phyloP scores from a whole-genome alignment of 2,797 vertebrate species.

The Huso huso region DNA sequence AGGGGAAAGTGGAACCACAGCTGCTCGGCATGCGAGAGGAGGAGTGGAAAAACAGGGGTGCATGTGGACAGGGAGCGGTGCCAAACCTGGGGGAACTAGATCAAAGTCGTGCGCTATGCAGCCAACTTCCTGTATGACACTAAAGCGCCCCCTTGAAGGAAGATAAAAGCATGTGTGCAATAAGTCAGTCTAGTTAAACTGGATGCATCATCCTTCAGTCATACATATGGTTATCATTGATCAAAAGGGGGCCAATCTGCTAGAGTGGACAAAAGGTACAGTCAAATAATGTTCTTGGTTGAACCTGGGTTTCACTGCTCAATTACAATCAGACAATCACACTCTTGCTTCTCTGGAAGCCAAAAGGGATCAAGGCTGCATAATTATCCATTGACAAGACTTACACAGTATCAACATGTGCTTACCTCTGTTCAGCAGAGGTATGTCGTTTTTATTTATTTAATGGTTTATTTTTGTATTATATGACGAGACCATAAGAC shows the following conservation, averaged over 20 bases:
- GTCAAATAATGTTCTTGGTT: background rate
- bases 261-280: background rate
- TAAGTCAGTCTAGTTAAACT: constrained; percentile 34
- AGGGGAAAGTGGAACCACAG: constrained; percentile 8
- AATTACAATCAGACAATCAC: background rate
- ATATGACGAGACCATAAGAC: constrained; percentile 25
- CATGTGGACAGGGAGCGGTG: constrained; percentile 15
- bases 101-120: constrained; percentile 23
- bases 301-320: background rate
- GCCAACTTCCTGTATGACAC: constrained; percentile 33
- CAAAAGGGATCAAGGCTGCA: background rate
- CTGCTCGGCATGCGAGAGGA: constrained; percentile 15
- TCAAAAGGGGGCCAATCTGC: constrained; percentile 1
- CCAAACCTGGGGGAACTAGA: constrained; percentile 22
- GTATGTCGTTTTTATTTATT: too few species aligned
- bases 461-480: background rate
- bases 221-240: constrained; percentile 24
- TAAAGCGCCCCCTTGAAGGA: background rate
- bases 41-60: constrained; percentile 5
- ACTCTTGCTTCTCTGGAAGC: background rate
- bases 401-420: background rate
- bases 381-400: background rate
- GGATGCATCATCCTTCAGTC: constrained; percentile 35
- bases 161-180: constrained; percentile 29
- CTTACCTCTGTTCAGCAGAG: background rate